Conservation (phyloP, 2,797 vertebrate genomes). For the Megalops cyprinoides region DNA sequence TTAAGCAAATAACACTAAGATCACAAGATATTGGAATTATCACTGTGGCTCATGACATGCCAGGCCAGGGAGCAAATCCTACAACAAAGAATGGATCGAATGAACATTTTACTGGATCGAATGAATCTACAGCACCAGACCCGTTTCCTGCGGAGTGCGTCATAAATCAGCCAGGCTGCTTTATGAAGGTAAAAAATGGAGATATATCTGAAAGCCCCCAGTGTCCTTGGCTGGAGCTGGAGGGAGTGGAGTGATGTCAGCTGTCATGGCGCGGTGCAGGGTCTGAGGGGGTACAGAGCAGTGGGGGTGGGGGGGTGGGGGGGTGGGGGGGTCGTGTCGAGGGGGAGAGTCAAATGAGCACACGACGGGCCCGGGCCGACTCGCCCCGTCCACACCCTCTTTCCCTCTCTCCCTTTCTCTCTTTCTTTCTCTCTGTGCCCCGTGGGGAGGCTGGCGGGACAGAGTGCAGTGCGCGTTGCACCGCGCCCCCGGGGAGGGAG, state of each 20-base stretch:
- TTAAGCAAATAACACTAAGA: not conserved
- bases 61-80: constrained; percentile 1
- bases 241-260: constrained; percentile 22
- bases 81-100: constrained; percentile 14
- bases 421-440: no score
- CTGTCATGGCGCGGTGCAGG: not conserved
- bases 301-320: not conserved
- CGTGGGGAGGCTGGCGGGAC: not conserved
- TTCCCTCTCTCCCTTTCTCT: no score
- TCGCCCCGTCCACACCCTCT: no score
- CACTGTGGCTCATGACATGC: not conserved
- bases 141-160: not conserved
- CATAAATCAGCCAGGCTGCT: constrained; percentile 4
- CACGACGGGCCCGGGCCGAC: not conserved
- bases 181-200: constrained; percentile 21
- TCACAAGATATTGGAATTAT: constrained; percentile 6
- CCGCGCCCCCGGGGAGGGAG: not conserved
- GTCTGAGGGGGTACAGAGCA: not conserved
- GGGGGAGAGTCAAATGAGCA: not conserved
- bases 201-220: constrained; percentile 18
- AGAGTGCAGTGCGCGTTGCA: not conserved
- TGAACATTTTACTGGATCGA: constrained; percentile 15
- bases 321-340: not conserved
- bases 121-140: not conserved
- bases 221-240: constrained; percentile 18